Percentiles rank a stretch among this genome's conserved stretches.
Conservation (phyloP, 2,888 invertebrate genomes). For the Brenthis ino region DNA sequence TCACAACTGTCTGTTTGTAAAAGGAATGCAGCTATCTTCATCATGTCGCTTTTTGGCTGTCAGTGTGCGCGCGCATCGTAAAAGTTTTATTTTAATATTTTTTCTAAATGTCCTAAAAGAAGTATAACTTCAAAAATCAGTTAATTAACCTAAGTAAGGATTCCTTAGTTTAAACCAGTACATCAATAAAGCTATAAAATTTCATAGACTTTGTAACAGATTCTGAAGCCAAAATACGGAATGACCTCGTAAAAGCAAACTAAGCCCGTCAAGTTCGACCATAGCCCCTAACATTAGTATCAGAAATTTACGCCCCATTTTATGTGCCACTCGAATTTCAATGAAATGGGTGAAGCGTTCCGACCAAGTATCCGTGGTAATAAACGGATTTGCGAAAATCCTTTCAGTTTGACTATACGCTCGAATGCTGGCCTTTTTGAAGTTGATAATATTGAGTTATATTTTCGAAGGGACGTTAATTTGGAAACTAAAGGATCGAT, state of each 20-base stretch:
- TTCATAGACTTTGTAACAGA: slow-evolving; percentile 34
- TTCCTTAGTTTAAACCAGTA: neutral
- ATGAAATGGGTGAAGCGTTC: slow-evolving; percentile 52
- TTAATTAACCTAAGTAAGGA: neutral
- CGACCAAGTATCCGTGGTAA: slow-evolving; percentile 41
- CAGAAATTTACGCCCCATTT: slow-evolving; percentile 66
- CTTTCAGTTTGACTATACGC: slow-evolving; percentile 52
- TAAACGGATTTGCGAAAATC: slow-evolving; percentile 58
- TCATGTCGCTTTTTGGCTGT: no score
- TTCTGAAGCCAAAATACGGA: slow-evolving; percentile 45
- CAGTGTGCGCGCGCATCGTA: no score
- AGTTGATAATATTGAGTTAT: slow-evolving; percentile 44
- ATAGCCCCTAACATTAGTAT: slow-evolving; percentile 57
- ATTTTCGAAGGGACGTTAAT: slow-evolving; percentile 39
- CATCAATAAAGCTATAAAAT: slow-evolving; percentile 32
- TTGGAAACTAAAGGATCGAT: slow-evolving; percentile 15
- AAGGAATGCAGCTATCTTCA: no score
- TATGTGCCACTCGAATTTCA: slow-evolving; percentile 69
- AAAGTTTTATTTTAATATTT: no score
- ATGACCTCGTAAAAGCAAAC: slow-evolving; percentile 56
- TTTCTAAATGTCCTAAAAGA: no score
- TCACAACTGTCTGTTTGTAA: no score
- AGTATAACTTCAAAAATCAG: no score
- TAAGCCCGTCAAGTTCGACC: slow-evolving; percentile 54
- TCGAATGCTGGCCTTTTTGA: slow-evolving; percentile 49